phyloP scores from a whole-genome alignment of 2,888 invertebrate species.

The Apodemia mormo region DNA sequence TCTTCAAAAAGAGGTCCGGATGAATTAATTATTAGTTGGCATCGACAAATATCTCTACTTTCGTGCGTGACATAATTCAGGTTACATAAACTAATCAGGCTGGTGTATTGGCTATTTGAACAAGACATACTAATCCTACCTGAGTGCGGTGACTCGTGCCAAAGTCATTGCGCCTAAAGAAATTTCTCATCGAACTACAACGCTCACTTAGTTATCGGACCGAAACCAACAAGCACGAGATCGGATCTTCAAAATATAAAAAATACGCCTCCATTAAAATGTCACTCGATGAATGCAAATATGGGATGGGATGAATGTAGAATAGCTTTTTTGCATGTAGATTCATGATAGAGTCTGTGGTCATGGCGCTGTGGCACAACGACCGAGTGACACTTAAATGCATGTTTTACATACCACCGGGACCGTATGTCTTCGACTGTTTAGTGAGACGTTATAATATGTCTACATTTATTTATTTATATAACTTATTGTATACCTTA shows the following conservation, averaged over 20 bases:
- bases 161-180: background rate
- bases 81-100: too few species aligned
- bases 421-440: conserved; percentile 2
- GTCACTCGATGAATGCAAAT: conserved; percentile 38
- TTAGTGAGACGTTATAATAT: conserved; percentile 24
- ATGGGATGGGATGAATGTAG: conserved; percentile 35
- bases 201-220: background rate
- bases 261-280: conserved; percentile 39
- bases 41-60: too few species aligned
- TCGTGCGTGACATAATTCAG: too few species aligned
- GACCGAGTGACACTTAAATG: conserved; percentile 43
- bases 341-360: conserved; percentile 36
- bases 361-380: conserved; percentile 35
- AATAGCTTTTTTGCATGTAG: conserved; percentile 37
- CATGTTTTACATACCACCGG: conserved; percentile 37
- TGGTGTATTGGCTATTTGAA: too few species aligned
- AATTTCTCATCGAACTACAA: background rate
- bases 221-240: conserved; percentile 8
- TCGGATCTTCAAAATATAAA: conserved; percentile 20
- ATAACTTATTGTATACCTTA: too few species aligned
- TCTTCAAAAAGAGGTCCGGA: too few species aligned
- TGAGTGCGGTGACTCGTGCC: background rate
- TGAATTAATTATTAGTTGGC: too few species aligned
- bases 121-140: too few species aligned
- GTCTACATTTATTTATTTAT: too few species aligned